phyloP scores from a whole-genome alignment of 2,888 invertebrate genomes.

The Drosophila suboccidentalis region DNA sequence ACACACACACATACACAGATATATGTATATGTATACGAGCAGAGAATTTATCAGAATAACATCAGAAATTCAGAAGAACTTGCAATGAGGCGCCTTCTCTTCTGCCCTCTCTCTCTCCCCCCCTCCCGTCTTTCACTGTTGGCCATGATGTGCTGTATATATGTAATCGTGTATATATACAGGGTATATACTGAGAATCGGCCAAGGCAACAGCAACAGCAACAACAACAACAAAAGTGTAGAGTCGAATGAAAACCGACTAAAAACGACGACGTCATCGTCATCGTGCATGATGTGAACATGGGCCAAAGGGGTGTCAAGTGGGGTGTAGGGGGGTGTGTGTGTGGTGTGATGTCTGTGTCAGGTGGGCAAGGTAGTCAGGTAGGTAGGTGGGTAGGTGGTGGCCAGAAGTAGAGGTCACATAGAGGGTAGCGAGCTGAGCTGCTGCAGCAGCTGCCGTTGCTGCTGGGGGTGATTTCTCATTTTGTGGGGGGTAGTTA shows the following conservation, averaged over 20 bases:
- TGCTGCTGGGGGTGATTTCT: constrained; percentile 56
- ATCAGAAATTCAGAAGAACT: constrained; percentile 83
- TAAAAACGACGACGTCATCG: constrained; percentile 49
- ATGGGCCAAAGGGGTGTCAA: constrained; percentile 23
- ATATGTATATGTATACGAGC: constrained; percentile 3
- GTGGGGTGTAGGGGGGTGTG: background rate
- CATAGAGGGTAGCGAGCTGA: constrained; percentile 65
- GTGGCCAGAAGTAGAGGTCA: constrained; percentile 65
- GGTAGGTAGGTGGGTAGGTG: background rate
- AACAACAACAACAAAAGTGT: constrained; percentile 21
- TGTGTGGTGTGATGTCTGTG: constrained; percentile 18
- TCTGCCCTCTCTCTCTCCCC: constrained; percentile 1
- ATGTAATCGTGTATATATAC: constrained; percentile 22
- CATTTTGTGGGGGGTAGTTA: constrained; percentile 41
- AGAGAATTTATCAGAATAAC: constrained; percentile 83
- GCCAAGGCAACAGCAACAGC: constrained; percentile 76
- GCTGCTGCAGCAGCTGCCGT: constrained; percentile 16
- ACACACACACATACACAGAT: constrained; percentile 18
- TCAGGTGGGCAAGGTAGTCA: constrained; percentile 44
- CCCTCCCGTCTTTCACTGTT: background rate
- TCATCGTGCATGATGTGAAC: constrained; percentile 64
- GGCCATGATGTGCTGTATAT: constrained; percentile 56
- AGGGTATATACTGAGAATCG: constrained; percentile 59
- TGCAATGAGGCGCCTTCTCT: constrained; percentile 36
- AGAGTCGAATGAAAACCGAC: constrained; percentile 54